Evolutionary conservation across 2,113 vertebrate species (phyloP).

Genomic region (Acanthochromis polyacanthus): DNA sequence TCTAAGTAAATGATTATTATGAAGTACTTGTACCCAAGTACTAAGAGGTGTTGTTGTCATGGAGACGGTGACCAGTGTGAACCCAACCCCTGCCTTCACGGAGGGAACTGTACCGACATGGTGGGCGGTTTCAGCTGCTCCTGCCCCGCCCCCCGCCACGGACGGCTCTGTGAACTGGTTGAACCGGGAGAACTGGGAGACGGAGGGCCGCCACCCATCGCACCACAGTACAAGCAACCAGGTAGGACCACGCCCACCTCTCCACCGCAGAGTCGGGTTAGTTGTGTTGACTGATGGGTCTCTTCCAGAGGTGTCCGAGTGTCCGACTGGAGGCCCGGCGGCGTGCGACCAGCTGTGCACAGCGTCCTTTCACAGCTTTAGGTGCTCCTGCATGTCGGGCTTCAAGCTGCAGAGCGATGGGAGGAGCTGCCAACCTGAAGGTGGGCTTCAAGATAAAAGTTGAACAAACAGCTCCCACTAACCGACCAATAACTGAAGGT

Average conservation of each 20-base stretch:
- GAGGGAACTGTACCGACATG: constrained; percentile 83
- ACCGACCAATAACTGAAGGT: accelerated
- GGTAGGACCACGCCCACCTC: constrained; percentile 38
- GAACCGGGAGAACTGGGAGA: constrained; percentile 11
- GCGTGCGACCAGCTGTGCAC: constrained; percentile 92
- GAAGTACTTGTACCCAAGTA: no score
- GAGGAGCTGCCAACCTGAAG: constrained; percentile 84
- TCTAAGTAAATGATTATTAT: no score
- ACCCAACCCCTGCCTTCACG: constrained; percentile 89
- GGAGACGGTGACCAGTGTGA: constrained; percentile 86
- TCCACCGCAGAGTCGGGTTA: not conserved
- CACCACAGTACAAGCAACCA: not conserved
- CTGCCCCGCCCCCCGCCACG: constrained; percentile 83
- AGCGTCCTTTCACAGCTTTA: constrained; percentile 61
- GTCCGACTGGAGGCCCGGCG: constrained; percentile 78
- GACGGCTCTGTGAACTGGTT: constrained; percentile 86
- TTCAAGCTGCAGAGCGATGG: constrained; percentile 85
- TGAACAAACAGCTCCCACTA: no score
- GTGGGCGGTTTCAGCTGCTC: constrained; percentile 87
- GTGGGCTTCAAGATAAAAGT: constrained; percentile 62
- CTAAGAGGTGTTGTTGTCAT: not conserved
- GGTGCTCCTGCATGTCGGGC: constrained; percentile 88
- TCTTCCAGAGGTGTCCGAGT: constrained; percentile 83
- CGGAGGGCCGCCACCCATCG: accelerated
- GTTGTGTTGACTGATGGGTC: not conserved